These are phyloP conservation scores for Colletes collaris DNA, from an alignment of 2,888 invertebrate genomes.

Conservation along the genomic window DNA sequence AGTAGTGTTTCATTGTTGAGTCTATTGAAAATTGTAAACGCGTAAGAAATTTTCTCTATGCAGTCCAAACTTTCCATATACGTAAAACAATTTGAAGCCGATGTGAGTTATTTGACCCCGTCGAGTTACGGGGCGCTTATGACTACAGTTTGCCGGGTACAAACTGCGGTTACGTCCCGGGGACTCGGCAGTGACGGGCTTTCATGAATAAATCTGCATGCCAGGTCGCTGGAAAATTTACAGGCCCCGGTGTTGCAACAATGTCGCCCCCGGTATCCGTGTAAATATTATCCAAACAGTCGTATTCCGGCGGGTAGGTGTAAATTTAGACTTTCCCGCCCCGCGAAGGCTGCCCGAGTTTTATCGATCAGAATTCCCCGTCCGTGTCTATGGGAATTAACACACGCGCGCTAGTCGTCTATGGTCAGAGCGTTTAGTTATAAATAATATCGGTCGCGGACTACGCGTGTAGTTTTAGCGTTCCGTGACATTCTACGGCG, in stretches of 20 bases:
- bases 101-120: conserved; percentile 27
- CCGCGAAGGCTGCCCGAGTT: conserved; percentile 26
- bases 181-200: conserved; percentile 1
- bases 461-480: background rate
- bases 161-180: conserved; percentile 22
- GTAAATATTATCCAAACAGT: conserved; percentile 60
- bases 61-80: background rate
- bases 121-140: conserved; percentile 6
- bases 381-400: conserved; percentile 25
- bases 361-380: conserved; percentile 40
- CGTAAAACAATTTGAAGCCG: conserved; percentile 10
- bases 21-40: too few species aligned
- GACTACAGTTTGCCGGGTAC: background rate
- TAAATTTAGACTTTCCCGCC: conserved; percentile 52
- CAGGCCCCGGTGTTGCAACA: conserved; percentile 15
- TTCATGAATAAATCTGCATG: conserved; percentile 61
- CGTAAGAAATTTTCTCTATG: too few species aligned
- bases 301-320: conserved; percentile 41
- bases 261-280: conserved; percentile 27
- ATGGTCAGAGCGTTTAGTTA: conserved; percentile 20
- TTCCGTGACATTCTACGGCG: conserved; percentile 9
- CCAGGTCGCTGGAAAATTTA: conserved; percentile 39
- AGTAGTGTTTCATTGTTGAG: too few species aligned
- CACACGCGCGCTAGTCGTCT: conserved; percentile 4
- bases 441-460: conserved; percentile 26